Evolutionary conservation across 2,113 vertebrate genomes (phyloP).

Genomic region (Trichechus manatus): DNA sequence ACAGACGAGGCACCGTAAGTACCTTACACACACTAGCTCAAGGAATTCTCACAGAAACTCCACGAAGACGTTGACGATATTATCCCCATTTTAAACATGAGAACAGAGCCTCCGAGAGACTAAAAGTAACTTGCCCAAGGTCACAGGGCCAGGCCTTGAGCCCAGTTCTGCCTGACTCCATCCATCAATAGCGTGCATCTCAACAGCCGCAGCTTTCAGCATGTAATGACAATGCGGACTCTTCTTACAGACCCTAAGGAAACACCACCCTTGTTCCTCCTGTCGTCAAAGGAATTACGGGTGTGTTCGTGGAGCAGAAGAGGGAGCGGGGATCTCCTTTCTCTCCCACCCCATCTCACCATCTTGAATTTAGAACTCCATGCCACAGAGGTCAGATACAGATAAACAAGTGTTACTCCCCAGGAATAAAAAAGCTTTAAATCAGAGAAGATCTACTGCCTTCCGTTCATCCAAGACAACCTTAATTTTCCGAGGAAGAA

Average conservation of each 20-base stretch:
- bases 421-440: background rate
- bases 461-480: background rate
- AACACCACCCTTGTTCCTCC: background rate
- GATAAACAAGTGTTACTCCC: background rate
- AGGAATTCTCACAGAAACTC: background rate
- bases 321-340: background rate
- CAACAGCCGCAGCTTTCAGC: no score
- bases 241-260: background rate
- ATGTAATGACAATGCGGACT: background rate
- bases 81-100: background rate
- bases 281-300: background rate
- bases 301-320: fast-evolving
- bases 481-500: background rate
- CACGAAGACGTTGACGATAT: background rate
- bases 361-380: background rate
- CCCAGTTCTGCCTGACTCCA: background rate
- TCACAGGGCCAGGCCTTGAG: background rate
- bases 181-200: fast-evolving
- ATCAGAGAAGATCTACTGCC: background rate
- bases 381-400: background rate
- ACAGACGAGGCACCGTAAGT: background rate
- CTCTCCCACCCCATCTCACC: background rate
- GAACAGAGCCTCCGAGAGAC: background rate
- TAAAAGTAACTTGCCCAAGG: background rate
- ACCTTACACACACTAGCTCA: background rate